phyloP scores from a whole-genome alignment of 2,113 vertebrate species.

The Crotalus helleri region DNA sequence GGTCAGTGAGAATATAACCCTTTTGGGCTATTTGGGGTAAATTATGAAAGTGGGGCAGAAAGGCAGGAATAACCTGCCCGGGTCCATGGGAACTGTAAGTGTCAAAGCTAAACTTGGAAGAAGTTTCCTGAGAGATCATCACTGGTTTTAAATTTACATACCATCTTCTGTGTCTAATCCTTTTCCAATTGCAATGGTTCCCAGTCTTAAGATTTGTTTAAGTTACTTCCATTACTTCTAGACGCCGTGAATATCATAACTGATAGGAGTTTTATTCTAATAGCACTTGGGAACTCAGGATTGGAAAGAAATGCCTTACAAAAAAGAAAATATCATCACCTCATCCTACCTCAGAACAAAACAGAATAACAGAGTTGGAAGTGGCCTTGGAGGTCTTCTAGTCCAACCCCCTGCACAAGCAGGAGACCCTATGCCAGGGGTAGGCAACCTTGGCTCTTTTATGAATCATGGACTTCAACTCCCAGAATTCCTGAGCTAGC shows the following conservation, averaged over 20 bases:
- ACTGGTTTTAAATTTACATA: neutral
- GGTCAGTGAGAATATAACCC: neutral
- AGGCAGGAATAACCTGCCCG: neutral
- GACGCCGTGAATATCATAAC: neutral
- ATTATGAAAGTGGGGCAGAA: slow-evolving; percentile 9
- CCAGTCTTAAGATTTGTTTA: neutral
- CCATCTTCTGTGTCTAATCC: neutral
- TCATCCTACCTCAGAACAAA: neutral
- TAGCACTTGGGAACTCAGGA: neutral
- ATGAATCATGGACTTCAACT: too few relatives aligned
- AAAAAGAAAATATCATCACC: neutral
- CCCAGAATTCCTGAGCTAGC: too few relatives aligned
- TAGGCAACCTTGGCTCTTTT: too few relatives aligned
- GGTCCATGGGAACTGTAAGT: neutral
- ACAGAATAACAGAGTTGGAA: neutral
- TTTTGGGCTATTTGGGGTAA: neutral
- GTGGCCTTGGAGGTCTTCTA: neutral
- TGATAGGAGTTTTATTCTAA: neutral
- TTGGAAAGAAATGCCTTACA: neutral
- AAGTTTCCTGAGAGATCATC: neutral
- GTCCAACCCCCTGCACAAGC: neutral
- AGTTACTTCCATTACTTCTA: neutral
- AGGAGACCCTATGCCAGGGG: neutral
- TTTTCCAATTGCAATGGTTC: neutral
- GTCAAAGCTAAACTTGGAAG: neutral